Conservation (phyloP, 2,797 vertebrate genomes). For the Pangasius djambal region DNA sequence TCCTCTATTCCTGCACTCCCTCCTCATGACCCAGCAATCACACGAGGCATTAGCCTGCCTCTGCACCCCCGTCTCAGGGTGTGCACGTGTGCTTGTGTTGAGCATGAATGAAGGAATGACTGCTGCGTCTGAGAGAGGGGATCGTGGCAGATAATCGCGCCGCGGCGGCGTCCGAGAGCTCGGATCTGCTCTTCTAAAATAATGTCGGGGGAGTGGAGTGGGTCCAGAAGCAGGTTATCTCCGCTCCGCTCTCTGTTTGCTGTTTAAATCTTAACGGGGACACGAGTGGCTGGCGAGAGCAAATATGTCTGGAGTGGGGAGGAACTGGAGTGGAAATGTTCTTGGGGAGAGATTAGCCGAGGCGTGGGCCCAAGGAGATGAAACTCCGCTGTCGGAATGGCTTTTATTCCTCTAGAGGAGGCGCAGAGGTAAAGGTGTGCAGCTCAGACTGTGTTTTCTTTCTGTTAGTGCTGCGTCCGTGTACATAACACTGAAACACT, state of each 20-base stretch:
- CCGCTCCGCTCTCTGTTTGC: slow-evolving; percentile 76
- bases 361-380: slow-evolving; percentile 67
- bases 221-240: slow-evolving; percentile 76
- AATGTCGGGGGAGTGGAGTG: slow-evolving; percentile 75
- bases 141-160: slow-evolving; percentile 80
- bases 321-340: slow-evolving; percentile 77
- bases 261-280: slow-evolving; percentile 81
- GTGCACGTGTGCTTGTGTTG: background rate
- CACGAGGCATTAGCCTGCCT: background rate
- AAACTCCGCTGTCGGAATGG: slow-evolving; percentile 66
- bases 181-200: slow-evolving; percentile 81
- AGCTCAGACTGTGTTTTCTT: background rate
- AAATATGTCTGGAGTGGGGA: slow-evolving; percentile 77
- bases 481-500: background rate
- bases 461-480: background rate
- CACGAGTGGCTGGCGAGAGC: slow-evolving; percentile 73
- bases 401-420: slow-evolving; percentile 61
- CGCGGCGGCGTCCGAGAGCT: slow-evolving; percentile 63
- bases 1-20: background rate
- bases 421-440: slow-evolving; percentile 1
- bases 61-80: background rate
- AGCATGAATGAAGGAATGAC: slow-evolving; percentile 71
- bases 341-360: slow-evolving; percentile 75
- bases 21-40: slow-evolving; percentile 15
- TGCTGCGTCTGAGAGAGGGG: slow-evolving; percentile 67